Evolutionary conservation across 1,140 invertebrate genomes (phyloP).

Genomic region (Eufriesea mexicana): DNA sequence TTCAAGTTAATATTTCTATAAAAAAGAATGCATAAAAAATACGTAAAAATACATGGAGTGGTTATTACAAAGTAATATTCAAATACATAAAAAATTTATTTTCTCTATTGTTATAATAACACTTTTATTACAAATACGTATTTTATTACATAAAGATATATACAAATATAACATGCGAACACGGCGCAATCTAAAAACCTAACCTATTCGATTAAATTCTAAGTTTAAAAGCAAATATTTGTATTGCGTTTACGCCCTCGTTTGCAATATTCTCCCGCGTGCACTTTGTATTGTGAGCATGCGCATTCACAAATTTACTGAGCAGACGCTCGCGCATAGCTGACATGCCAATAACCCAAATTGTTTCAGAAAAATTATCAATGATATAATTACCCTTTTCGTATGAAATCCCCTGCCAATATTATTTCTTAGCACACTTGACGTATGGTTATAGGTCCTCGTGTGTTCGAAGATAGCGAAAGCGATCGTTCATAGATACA

Average conservation of each 20-base stretch:
- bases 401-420: not conserved
- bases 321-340: constrained; percentile 26
- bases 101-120: not conserved
- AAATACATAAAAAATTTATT: not conserved
- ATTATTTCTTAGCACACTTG: not conserved
- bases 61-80: not conserved
- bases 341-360: constrained; percentile 26
- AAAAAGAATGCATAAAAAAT: not conserved
- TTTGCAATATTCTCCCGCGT: constrained; percentile 16
- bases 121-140: not conserved
- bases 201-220: not conserved
- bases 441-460: too few relatives aligned
- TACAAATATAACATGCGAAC: too few relatives aligned
- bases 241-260: not conserved
- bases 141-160: not conserved
- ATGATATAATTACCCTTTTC: constrained; percentile 21
- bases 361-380: constrained; percentile 32
- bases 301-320: not conserved
- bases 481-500: not conserved
- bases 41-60: not conserved
- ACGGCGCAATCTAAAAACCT: too few relatives aligned
- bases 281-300: constrained; percentile 1
- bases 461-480: too few relatives aligned
- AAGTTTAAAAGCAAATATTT: not conserved
- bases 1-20: not conserved